Evolutionary conservation across 2,888 invertebrate genomes (phyloP).

Genomic region (Pocota personata): DNA sequence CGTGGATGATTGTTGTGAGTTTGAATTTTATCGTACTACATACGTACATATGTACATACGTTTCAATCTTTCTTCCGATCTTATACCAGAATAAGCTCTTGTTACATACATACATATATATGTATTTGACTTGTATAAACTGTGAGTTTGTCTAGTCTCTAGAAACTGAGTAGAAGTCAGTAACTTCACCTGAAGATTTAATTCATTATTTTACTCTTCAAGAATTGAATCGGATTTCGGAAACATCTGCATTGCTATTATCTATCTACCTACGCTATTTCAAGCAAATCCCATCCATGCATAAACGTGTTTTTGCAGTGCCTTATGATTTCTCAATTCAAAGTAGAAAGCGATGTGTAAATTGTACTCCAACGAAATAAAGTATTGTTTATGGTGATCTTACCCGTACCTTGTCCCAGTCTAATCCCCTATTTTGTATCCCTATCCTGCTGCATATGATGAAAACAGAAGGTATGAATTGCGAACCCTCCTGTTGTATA

Average conservation of each 20-base stretch:
- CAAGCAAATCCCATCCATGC: slow-evolving; percentile 20
- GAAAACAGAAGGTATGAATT: slow-evolving; percentile 47
- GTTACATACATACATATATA: no score
- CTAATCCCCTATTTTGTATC: slow-evolving; percentile 50
- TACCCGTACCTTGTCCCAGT: slow-evolving; percentile 42
- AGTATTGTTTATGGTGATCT: slow-evolving; percentile 34
- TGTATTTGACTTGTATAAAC: no score
- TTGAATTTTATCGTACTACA: no score
- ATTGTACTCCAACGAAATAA: slow-evolving; percentile 13
- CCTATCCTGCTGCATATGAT: slow-evolving; percentile 24
- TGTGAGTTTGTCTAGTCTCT: no score
- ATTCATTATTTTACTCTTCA: no score
- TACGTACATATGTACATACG: neutral
- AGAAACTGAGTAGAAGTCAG: no score
- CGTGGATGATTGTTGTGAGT: no score
- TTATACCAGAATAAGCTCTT: no score
- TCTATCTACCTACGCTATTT: slow-evolving; percentile 2
- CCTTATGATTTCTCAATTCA: slow-evolving; percentile 24
- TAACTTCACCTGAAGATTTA: no score
- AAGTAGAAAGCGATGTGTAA: slow-evolving; percentile 5
- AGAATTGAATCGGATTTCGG: no score
- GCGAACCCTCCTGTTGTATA: slow-evolving; percentile 27
- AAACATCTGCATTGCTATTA: slow-evolving; percentile 29
- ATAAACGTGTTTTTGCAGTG: slow-evolving; percentile 30
- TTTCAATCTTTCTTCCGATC: no score